A percentile compares a stretch with the other conserved stretches of the same genome.
Conservation (phyloP, 2,113 vertebrate species). For the Pao palembangensis region DNA sequence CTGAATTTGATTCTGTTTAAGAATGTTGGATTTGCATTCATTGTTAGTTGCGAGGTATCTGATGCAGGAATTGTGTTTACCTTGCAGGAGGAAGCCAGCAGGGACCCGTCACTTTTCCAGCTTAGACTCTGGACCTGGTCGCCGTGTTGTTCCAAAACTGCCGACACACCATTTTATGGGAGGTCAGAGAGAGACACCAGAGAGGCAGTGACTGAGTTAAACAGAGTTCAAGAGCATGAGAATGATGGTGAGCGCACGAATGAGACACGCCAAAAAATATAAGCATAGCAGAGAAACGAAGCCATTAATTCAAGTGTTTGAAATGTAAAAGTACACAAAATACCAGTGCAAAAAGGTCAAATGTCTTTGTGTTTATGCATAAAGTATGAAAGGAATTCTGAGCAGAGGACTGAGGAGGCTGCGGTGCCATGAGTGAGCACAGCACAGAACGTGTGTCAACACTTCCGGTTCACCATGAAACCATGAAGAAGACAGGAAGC, state of each 20-base stretch:
- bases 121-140: slow-evolving; percentile 85
- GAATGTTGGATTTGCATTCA: too few species aligned
- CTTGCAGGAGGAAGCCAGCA: slow-evolving; percentile 88
- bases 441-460: slow-evolving; percentile 29
- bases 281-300: slow-evolving; percentile 18
- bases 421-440: slow-evolving; percentile 34
- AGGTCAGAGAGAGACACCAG: background rate
- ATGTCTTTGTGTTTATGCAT: background rate
- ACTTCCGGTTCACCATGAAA: slow-evolving; percentile 18
- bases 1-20: background rate
- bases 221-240: slow-evolving; percentile 10
- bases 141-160: slow-evolving; percentile 82
- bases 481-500: slow-evolving; percentile 7
- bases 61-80: slow-evolving; percentile 34
- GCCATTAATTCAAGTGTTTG: slow-evolving; percentile 30
- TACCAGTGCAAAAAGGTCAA: background rate
- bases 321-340: slow-evolving; percentile 8
- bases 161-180: slow-evolving; percentile 9
- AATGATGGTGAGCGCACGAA: slow-evolving; percentile 14
- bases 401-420: slow-evolving; percentile 13
- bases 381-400: slow-evolving; percentile 1
- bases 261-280: slow-evolving; percentile 4
- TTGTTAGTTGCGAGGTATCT: background rate
- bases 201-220: background rate
- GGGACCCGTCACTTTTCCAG: slow-evolving; percentile 86